These are phyloP conservation scores for Corythoichthys haematopterus DNA, from an alignment of 2,113 vertebrate species.

Conservation along the genomic window DNA sequence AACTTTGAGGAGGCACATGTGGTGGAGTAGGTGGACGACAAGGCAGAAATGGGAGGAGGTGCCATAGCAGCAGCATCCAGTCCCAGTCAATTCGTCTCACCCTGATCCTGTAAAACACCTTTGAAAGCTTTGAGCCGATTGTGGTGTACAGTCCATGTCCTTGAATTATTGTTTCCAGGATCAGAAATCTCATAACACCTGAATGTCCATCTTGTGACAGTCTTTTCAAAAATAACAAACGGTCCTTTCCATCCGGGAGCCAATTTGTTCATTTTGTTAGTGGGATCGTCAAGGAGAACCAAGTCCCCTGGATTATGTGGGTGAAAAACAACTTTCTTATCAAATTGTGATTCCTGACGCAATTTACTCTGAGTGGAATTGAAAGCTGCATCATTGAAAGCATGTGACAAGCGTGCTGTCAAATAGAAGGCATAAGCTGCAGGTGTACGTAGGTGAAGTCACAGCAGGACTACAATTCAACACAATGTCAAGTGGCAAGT, in stretches of 20 bases:
- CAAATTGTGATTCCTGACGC: background rate
- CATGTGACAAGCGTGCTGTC: too few species aligned
- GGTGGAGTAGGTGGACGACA: background rate
- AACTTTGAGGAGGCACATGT: too few species aligned
- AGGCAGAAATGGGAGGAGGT: background rate
- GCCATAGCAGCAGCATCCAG: background rate
- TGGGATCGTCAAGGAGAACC: background rate
- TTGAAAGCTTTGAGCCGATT: background rate
- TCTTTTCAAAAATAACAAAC: background rate
- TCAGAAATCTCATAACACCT: background rate
- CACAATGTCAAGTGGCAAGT: too few species aligned
- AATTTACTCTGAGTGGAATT: too few species aligned
- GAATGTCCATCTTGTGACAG: background rate
- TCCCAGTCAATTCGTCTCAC: background rate
- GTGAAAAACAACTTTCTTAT: background rate
- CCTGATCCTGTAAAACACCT: too few species aligned
- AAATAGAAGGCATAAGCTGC: too few species aligned
- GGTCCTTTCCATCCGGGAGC: background rate
- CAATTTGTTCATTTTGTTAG: background rate
- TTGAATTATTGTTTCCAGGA: background rate
- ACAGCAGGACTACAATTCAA: too few species aligned
- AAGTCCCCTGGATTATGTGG: background rate
- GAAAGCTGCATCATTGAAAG: too few species aligned
- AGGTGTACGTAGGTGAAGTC: too few species aligned
- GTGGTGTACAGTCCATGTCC: background rate